Conservation (phyloP, 2,113 vertebrate species). For the Oryzias curvinotus region DNA sequence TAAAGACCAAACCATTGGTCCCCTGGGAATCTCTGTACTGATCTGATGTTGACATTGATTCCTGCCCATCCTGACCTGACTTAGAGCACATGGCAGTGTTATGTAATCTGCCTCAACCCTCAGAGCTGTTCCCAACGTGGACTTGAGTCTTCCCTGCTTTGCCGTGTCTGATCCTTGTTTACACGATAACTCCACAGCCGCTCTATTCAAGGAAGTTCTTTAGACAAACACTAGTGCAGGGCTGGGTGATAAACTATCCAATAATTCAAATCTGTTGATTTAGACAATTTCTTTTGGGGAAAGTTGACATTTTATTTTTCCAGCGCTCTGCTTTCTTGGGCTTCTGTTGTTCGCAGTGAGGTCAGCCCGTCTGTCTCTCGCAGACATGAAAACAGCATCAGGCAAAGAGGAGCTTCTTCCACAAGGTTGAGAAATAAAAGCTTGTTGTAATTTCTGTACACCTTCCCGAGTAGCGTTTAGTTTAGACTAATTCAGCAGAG, state of each 20-base stretch:
- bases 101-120: conserved; percentile 50
- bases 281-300: no score
- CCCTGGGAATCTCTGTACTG: conserved; percentile 18
- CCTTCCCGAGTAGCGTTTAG: no score
- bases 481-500: no score
- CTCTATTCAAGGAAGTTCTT: conserved; percentile 50
- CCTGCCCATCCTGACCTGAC: conserved; percentile 47
- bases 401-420: no score
- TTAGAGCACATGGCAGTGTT: conserved; percentile 59
- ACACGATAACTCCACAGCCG: conserved; percentile 70
- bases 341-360: no score
- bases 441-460: no score
- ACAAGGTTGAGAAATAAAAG: no score
- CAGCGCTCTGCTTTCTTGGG: no score
- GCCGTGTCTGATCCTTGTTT: conserved; percentile 73
- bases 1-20: conserved; percentile 22
- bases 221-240: conserved; percentile 59
- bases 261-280: no score
- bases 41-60: conserved; percentile 54
- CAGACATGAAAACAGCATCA: no score
- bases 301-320: no score
- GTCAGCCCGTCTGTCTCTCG: no score
- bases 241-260: neutral
- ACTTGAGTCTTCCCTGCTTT: conserved; percentile 47
- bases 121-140: conserved; percentile 62